phyloP scores from a whole-genome alignment of 2,797 vertebrate genomes.

The Peromyscus aztecus region DNA sequence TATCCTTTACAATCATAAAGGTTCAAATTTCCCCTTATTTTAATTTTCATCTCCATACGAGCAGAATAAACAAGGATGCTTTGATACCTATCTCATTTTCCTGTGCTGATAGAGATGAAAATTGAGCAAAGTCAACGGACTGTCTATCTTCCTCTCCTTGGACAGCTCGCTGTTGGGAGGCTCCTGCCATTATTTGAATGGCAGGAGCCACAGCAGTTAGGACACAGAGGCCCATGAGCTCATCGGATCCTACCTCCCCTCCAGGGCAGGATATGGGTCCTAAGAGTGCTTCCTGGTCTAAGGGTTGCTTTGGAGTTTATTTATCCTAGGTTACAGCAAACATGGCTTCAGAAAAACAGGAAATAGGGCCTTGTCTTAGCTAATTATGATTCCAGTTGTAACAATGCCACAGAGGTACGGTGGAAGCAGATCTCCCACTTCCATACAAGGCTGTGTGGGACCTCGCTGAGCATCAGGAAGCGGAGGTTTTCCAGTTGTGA shows the following conservation, averaged over 20 bases:
- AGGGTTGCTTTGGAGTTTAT: slow-evolving; percentile 60
- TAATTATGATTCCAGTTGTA: slow-evolving; percentile 65
- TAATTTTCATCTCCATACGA: slow-evolving; percentile 40
- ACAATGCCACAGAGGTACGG: slow-evolving; percentile 53
- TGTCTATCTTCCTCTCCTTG: neutral
- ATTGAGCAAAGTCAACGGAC: neutral
- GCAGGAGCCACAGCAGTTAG: slow-evolving; percentile 58
- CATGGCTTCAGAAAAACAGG: slow-evolving; percentile 79
- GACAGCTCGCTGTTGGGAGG: neutral
- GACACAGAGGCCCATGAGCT: slow-evolving; percentile 76
- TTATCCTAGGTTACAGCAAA: slow-evolving; percentile 78
- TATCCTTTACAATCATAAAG: neutral
- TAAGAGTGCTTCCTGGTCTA: slow-evolving; percentile 77
- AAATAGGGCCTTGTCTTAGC: slow-evolving; percentile 69
- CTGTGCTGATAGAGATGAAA: slow-evolving; percentile 44
- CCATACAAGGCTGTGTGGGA: slow-evolving; percentile 30
- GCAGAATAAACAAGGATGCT: neutral
- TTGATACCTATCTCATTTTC: slow-evolving; percentile 12
- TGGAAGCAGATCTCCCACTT: neutral
- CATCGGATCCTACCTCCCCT: slow-evolving; percentile 71
- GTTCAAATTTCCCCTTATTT: neutral
- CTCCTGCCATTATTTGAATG: neutral
- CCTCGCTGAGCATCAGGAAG: neutral
- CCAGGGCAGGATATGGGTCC: slow-evolving; percentile 79
- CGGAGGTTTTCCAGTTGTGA: neutral